phyloP scores from a whole-genome alignment of 2,888 invertebrate genomes.

The Xylota segnis region DNA sequence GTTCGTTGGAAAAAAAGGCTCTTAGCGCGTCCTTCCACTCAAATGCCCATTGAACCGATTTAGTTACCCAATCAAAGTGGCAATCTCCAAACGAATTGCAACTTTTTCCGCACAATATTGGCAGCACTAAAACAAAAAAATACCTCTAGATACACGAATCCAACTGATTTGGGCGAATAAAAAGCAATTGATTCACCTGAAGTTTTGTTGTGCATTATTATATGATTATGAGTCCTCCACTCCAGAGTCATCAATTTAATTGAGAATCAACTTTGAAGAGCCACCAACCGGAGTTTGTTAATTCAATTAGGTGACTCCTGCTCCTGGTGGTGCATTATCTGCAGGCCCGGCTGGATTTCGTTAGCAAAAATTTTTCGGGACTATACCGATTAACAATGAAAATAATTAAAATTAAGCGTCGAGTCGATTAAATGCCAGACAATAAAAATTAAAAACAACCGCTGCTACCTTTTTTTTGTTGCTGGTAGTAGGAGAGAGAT shows the following conservation, averaged over 20 bases:
- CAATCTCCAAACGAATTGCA: conserved; percentile 19
- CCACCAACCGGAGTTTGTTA: conserved; percentile 1
- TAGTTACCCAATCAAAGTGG: conserved; percentile 24
- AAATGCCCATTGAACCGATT: conserved; percentile 8
- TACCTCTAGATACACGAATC: not conserved
- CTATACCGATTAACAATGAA: conserved; percentile 24
- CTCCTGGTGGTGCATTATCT: not conserved
- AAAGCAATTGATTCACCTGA: conserved; percentile 9
- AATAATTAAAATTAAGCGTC: conserved; percentile 57
- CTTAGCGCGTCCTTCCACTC: conserved; percentile 8
- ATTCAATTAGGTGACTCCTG: conserved; percentile 37
- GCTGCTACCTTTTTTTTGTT: not conserved
- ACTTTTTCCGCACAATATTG: not conserved
- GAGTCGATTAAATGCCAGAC: conserved; percentile 43
- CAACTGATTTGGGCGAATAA: not conserved
- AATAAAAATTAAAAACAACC: conserved; percentile 28
- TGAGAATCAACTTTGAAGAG: conserved; percentile 46
- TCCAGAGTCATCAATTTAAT: conserved; percentile 15
- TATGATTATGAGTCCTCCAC: conserved; percentile 15
- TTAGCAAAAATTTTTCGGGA: not conserved
- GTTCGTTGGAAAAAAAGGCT: not conserved
- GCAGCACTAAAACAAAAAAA: not conserved
- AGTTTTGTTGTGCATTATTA: conserved; percentile 33
- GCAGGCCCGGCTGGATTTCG: not conserved
- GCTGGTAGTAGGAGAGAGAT: not conserved